Conservation (phyloP, 2,797 vertebrate species). For the Ispidina picta region DNA sequence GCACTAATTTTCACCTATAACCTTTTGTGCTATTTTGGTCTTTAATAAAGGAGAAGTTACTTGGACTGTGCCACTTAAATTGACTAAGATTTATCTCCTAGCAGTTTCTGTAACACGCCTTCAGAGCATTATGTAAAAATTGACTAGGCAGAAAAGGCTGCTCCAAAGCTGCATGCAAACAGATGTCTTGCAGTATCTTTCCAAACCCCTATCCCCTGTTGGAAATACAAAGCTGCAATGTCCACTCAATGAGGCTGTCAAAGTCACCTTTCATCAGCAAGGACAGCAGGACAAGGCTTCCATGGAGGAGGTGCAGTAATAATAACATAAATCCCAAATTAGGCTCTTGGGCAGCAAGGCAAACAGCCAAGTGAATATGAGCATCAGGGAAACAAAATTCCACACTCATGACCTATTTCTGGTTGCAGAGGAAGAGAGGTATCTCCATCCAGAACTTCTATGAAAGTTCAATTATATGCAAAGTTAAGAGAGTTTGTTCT, state of each 20-base stretch:
- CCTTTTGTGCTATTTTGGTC: neutral
- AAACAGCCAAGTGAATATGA: neutral
- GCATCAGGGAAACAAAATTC: neutral
- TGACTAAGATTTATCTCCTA: slow-evolving; percentile 20
- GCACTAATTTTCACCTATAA: neutral
- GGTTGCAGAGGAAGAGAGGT: neutral
- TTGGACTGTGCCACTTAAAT: neutral
- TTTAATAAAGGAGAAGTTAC: neutral
- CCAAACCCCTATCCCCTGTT: neutral
- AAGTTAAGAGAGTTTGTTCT: neutral
- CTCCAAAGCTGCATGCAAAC: neutral
- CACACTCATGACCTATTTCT: neutral
- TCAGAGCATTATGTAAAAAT: neutral
- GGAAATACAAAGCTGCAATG: neutral
- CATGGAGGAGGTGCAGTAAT: neutral
- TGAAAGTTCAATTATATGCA: neutral
- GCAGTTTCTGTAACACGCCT: neutral
- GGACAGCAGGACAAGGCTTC: neutral
- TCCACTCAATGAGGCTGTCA: neutral
- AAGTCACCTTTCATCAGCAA: slow-evolving; percentile 1
- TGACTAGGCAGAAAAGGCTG: neutral
- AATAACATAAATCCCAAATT: neutral
- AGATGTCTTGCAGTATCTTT: neutral
- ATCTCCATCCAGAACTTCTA: neutral
- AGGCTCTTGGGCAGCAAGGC: neutral